A percentile compares a stretch with the other conserved stretches of the same genome.
Evolutionary conservation across 1,140 invertebrate genomes (phyloP).

Genomic region (Drosophila kanapiae): DNA sequence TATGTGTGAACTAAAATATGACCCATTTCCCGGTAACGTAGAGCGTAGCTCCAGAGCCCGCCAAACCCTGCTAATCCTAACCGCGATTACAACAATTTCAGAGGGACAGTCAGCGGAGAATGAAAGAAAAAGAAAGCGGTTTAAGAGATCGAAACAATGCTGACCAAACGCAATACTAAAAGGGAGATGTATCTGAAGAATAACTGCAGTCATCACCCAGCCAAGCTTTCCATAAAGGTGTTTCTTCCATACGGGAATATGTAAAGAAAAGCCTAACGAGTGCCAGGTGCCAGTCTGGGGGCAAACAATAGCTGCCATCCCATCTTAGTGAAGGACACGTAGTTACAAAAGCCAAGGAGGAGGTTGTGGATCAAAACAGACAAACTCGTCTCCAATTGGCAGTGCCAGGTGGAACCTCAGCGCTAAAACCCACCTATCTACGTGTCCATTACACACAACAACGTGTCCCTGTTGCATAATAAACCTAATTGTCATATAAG

Average conservation of each 20-base stretch:
- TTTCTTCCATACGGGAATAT: not conserved
- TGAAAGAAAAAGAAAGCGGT: too few relatives aligned
- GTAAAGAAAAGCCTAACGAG: not conserved
- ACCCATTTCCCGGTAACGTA: not conserved
- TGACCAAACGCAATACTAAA: too few relatives aligned
- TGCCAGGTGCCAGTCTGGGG: not conserved
- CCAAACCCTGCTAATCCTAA: too few relatives aligned
- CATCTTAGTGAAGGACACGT: not conserved
- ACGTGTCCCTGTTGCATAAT: not conserved
- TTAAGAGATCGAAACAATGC: too few relatives aligned
- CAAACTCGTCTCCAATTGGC: not conserved
- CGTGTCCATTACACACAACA: not conserved
- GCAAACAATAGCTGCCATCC: not conserved
- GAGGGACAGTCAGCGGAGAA: too few relatives aligned
- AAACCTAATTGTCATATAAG: not conserved
- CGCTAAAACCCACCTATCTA: not conserved
- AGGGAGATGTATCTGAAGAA: too few relatives aligned
- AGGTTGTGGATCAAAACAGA: not conserved
- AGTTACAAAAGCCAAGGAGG: not conserved
- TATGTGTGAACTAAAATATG: not conserved
- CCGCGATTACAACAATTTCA: too few relatives aligned
- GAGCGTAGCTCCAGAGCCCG: too few relatives aligned
- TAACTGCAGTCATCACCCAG: too few relatives aligned
- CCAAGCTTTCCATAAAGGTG: not conserved
- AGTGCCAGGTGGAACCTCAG: too few relatives aligned